These are phyloP conservation scores for Oryzias curvinotus DNA, from an alignment of 2,113 vertebrate species.

Conservation along the genomic window DNA sequence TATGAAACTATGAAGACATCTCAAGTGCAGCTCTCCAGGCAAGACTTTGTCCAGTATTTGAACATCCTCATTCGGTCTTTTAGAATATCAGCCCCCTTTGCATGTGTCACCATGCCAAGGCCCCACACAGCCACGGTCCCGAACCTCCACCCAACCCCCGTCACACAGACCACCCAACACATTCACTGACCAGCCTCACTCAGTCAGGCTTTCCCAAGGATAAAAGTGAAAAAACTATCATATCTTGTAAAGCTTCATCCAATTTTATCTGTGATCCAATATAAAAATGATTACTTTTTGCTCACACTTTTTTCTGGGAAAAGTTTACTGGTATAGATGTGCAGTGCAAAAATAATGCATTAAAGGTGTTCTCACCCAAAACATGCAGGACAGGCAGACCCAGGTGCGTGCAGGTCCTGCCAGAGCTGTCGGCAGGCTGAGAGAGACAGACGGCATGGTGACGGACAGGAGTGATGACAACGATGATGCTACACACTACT, in stretches of 20 bases:
- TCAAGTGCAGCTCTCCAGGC: not conserved
- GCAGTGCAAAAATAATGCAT: not conserved
- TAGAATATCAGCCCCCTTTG: constrained; percentile 48
- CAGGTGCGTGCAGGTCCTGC: constrained; percentile 82
- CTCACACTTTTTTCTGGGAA: not conserved
- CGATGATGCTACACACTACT: constrained; percentile 44
- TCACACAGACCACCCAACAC: constrained; percentile 65
- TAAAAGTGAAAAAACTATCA: not conserved
- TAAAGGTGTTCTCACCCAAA: constrained; percentile 80
- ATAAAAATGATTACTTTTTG: not conserved
- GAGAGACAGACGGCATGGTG: constrained; percentile 80
- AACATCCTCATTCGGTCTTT: constrained; percentile 20
- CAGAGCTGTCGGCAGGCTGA: constrained; percentile 71
- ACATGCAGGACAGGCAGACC: constrained; percentile 93
- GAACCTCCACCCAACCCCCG: constrained; percentile 61
- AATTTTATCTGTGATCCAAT: not conserved
- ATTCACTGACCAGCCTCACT: constrained; percentile 26
- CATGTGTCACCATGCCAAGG: constrained; percentile 55
- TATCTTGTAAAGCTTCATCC: not conserved
- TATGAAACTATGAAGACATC: not conserved
- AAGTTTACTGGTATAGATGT: not conserved
- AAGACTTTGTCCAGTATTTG: constrained; percentile 14
- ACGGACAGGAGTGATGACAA: constrained; percentile 31
- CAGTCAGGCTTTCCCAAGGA: constrained; percentile 16
- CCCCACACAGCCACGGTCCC: constrained; percentile 52